Evolutionary conservation across 1,140 invertebrate genomes (phyloP), one percentile per base, ranked within the genome.

Genomic region (Dendrolimus punctatus): DNA sequence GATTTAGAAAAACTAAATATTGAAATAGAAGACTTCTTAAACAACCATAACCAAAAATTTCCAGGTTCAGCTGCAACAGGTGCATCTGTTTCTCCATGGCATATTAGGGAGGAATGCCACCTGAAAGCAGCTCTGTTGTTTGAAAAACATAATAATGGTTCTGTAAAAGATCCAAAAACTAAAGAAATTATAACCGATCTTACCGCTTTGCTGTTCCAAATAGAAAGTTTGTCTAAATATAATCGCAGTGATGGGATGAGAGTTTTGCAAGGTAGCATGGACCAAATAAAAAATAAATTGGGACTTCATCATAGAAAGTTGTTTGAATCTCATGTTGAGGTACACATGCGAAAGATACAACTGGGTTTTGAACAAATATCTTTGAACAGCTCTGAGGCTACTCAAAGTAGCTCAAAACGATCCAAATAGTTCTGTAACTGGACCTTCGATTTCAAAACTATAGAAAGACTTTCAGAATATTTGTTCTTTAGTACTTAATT

Each of bases 291-390:
- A 85, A 90, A 91, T 36, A 94, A 93, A 80, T 75, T 98, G 36
- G 91, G 91, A 72, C 90, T 91, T 6, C 88, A 91, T 45, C 97
- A 98, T 87, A 90, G 94, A 59, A 91, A 91, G 67, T 88, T 93
- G 37, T 98, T 98, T 87, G 95, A 97, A 81, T 96, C 95, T 85
- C 92, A 92, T 73, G 92, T 99, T 7, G 96, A 98, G 87, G 92
- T 96, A 62, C 96, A 97, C 63, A 93, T 98, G 89, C 95, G 97
- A 73, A 94, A 96, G 73, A 97, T 98, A 68, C 95, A 97, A 79
- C 90, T 93, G 74, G 94, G 95, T 46, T 84, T 96, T 43, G 94
- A 92, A 4, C 77, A 80, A 64, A 76, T 80, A 59, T 9, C 42
- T 38, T 38, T 38, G 39, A 44, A 37, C 41, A 40, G 36, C n/a